A percentile compares a stretch with the other conserved stretches of the same genome.
Conservation (phyloP, 2,113 vertebrate genomes). For the Plotosus lineatus region DNA sequence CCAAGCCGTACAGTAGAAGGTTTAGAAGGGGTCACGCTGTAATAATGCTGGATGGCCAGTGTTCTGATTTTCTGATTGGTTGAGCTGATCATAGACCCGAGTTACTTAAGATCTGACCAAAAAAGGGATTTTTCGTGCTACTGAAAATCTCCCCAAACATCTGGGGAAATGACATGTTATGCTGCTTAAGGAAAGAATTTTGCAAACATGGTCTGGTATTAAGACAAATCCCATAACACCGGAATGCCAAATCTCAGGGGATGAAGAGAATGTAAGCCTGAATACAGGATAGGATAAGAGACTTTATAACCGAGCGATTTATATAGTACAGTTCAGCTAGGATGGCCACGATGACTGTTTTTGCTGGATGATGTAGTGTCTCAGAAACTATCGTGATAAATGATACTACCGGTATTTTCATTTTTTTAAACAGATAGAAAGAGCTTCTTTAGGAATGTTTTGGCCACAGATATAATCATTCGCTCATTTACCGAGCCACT, state of each 20-base stretch:
- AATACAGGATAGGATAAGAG: conserved; percentile 16
- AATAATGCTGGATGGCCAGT: conserved; percentile 29
- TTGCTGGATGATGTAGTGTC: too few relatives aligned
- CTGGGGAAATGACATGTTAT: conserved; percentile 33
- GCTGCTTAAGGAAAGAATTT: conserved; percentile 39
- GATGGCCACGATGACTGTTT: too few relatives aligned
- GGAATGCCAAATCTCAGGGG: conserved; percentile 25
- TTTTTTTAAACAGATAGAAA: too few relatives aligned
- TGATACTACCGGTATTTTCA: too few relatives aligned
- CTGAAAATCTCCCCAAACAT: conserved; percentile 33
- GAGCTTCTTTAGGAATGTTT: too few relatives aligned
- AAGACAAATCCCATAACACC: conserved; percentile 36
- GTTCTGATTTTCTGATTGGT: conserved; percentile 32
- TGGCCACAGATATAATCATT: too few relatives aligned
- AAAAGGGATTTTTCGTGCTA: conserved; percentile 51
- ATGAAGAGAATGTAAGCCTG: neutral
- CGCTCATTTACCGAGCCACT: too few relatives aligned
- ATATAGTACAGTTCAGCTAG: too few relatives aligned
- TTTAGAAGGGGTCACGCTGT: conserved; percentile 24
- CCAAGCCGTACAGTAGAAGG: conserved; percentile 19
- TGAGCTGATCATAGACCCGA: neutral
- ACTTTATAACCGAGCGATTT: neutral
- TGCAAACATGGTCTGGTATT: conserved; percentile 42
- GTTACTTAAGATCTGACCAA: conserved; percentile 51
- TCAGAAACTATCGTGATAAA: too few relatives aligned